These are phyloP conservation scores for Prolemur simus DNA, from an alignment of 2,113 vertebrate species.

Conservation along the genomic window DNA sequence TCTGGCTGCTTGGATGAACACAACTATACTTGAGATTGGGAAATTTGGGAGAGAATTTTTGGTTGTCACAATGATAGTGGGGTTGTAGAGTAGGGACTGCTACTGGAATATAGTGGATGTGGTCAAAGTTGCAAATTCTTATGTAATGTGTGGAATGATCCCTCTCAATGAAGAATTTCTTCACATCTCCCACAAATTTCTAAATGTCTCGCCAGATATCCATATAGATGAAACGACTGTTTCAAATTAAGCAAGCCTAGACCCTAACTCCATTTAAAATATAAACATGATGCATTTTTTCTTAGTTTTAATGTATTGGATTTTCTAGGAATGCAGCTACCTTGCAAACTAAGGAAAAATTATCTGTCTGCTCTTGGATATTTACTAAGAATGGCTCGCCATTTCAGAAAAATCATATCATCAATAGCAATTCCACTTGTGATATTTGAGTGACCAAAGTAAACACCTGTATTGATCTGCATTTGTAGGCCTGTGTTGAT, in stretches of 20 bases:
- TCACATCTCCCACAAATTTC: not conserved
- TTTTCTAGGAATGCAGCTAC: not conserved
- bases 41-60: not conserved
- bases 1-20: not conserved
- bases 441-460: not conserved
- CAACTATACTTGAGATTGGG: not conserved
- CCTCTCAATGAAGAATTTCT: not conserved
- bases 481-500: not conserved
- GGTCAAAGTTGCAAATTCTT: not conserved
- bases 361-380: not conserved
- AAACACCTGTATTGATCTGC: not conserved
- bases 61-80: not conserved
- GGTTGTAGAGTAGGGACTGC: not conserved
- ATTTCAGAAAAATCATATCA: not conserved
- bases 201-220: not conserved
- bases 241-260: constrained; percentile 24
- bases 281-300: not conserved
- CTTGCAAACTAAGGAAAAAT: not conserved
- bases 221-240: not conserved
- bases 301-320: not conserved
- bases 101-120: not conserved
- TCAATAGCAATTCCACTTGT: not conserved
- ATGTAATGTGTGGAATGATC: not conserved
- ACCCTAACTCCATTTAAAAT: constrained; percentile 12
- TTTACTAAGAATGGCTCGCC: not conserved